These are phyloP conservation scores for Tinamus guttatus DNA, from an alignment of 2,113 vertebrate genomes.

Conservation along the genomic window DNA sequence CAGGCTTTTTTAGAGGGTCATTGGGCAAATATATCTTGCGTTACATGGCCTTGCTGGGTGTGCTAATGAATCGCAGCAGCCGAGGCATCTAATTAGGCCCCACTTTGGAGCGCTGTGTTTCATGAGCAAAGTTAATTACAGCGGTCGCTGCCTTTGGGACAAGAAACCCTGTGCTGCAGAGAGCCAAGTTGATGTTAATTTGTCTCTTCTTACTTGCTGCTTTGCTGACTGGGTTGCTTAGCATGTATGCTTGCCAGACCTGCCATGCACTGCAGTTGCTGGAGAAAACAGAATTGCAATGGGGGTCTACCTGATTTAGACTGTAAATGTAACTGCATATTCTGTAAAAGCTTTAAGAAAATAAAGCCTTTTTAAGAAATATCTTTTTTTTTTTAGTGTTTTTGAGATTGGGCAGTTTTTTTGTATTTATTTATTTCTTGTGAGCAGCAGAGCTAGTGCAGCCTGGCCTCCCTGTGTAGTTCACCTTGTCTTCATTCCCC, in stretches of 20 bases:
- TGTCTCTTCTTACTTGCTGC: slow-evolving; percentile 2
- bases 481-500: background rate
- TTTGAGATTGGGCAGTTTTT: background rate
- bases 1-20: background rate
- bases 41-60: background rate
- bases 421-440: background rate
- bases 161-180: slow-evolving; percentile 37
- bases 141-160: slow-evolving; percentile 44
- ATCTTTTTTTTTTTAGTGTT: background rate
- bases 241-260: background rate
- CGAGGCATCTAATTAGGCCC: slow-evolving; percentile 18
- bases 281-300: background rate
- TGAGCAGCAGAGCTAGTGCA: background rate
- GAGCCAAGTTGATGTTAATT: slow-evolving; percentile 35
- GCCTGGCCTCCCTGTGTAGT: fast-evolving
- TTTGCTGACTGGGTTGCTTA: background rate
- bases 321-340: background rate
- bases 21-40: background rate
- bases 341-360: background rate
- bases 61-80: background rate
- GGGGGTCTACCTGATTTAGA: background rate
- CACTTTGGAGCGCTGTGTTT: slow-evolving; percentile 48
- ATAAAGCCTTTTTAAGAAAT: background rate
- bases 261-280: background rate
- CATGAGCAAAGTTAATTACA: slow-evolving; percentile 59